Conservation (phyloP, 2,113 vertebrate species). For the Cavia porcellus region DNA sequence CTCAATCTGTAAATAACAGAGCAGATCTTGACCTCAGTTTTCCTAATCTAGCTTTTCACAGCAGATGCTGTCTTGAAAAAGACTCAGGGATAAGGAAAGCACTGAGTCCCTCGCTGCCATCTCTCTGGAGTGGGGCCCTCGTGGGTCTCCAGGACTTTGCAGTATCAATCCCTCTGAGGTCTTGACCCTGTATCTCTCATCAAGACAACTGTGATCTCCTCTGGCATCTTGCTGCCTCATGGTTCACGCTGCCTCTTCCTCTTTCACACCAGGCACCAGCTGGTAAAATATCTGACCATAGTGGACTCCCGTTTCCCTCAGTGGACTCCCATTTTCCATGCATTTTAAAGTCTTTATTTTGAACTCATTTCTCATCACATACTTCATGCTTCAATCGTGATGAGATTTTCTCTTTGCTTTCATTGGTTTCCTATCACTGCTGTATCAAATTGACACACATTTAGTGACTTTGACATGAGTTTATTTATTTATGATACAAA, state of each 20-base stretch:
- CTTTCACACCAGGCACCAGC: not conserved
- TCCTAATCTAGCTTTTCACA: not conserved
- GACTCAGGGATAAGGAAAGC: not conserved
- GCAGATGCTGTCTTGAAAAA: not conserved
- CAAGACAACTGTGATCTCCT: not conserved
- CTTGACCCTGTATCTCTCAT: not conserved
- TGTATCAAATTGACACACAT: not conserved
- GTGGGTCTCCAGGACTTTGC: not conserved
- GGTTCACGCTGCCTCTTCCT: not conserved
- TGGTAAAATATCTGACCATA: not conserved
- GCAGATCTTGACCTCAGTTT: not conserved
- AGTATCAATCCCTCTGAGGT: rapidly evolving
- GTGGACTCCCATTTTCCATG: not conserved
- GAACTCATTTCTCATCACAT: not conserved
- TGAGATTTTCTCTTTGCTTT: not conserved
- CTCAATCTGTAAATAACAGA: not conserved
- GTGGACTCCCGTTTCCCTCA: too few relatives aligned
- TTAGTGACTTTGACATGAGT: not conserved
- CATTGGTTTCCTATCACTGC: not conserved
- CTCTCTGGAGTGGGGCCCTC: not conserved
- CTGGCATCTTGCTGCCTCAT: not conserved
- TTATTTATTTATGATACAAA: not conserved
- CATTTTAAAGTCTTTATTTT: not conserved
- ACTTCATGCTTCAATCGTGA: not conserved
- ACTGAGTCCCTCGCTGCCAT: too few relatives aligned